These are phyloP conservation scores for Equus quagga DNA, from an alignment of 2,113 vertebrate genomes.

Conservation along the genomic window DNA sequence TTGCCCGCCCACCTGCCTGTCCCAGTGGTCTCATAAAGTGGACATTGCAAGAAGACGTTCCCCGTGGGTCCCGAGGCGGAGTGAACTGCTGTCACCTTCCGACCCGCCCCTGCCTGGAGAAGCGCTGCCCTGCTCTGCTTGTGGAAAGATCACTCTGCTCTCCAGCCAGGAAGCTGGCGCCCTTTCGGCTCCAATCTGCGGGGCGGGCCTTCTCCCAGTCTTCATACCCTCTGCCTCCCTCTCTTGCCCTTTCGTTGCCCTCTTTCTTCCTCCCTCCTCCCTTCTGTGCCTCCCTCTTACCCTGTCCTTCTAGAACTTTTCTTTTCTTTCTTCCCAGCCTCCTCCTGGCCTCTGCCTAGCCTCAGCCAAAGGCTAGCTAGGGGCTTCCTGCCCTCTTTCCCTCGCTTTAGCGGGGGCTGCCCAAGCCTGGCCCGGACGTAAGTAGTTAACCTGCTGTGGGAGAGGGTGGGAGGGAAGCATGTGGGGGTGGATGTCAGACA, in stretches of 20 bases:
- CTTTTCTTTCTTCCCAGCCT: not conserved
- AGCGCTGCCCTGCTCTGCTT: not conserved
- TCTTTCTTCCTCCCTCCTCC: not conserved
- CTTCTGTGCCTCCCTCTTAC: not conserved
- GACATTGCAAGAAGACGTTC: not conserved
- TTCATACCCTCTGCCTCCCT: not conserved
- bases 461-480: not conserved
- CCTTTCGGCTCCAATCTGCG: not conserved
- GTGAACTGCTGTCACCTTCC: not conserved
- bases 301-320: not conserved
- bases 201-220: not conserved
- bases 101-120: not conserved
- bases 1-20: not conserved
- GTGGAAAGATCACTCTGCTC: not conserved
- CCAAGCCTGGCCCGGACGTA: not conserved
- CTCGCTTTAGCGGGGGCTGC: not conserved
- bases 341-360: not conserved
- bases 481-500: not conserved
- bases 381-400: not conserved
- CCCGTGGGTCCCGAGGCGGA: not conserved
- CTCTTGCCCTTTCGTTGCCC: not conserved
- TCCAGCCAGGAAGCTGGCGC: not conserved
- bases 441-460: not conserved
- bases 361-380: not conserved
- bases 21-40: not conserved